phyloP scores from a whole-genome alignment of 2,797 vertebrate genomes.

The Eleutherodactylus coqui region DNA sequence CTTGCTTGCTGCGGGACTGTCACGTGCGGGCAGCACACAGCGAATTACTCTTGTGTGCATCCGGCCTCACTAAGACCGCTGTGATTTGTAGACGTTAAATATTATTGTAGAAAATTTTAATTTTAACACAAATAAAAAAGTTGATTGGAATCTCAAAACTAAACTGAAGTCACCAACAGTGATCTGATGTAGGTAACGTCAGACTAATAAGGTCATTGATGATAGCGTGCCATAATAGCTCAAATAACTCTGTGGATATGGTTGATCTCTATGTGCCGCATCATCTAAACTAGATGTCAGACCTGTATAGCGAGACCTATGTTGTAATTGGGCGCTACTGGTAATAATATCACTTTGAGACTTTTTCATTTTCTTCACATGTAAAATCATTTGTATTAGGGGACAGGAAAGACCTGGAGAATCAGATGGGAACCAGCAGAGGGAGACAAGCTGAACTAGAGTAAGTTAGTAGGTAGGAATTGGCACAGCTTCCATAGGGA shows the following conservation, averaged over 20 bases:
- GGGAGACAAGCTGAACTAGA: conserved; percentile 7
- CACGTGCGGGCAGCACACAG: no score
- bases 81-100: background rate
- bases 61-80: background rate
- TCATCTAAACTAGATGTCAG: no score
- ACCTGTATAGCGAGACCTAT: background rate
- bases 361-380: background rate
- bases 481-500: background rate
- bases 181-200: background rate
- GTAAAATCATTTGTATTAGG: background rate
- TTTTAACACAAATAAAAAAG: background rate
- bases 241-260: no score
- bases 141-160: background rate
- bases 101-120: background rate
- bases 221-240: no score
- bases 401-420: background rate
- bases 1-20: no score
- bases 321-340: no score
- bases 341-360: no score
- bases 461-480: background rate
- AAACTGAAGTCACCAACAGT: background rate
- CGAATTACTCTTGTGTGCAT: no score
- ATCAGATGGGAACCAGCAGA: background rate
- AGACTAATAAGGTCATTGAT: no score
- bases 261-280: no score